Base-by-base conservation (phyloP, 1,140 invertebrate species). In the Cyphomyrmex costatus region DNA sequence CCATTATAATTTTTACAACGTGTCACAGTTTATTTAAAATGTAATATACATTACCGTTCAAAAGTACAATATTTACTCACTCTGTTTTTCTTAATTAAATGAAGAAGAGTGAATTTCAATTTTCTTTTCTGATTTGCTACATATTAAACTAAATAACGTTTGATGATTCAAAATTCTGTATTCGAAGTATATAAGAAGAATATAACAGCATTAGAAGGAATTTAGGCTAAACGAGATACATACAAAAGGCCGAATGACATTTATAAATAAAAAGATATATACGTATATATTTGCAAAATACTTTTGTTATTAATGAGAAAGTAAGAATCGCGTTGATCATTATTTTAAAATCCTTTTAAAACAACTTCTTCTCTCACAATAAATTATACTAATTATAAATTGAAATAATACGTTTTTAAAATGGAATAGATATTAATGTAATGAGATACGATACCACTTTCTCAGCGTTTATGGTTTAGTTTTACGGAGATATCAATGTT, bases 401-500 rank as follows among this genome's bases (percentile, higher is more conserved):
- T 30, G 49, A 77, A 63, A 42, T 27, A 19, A 46, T n/a, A 46
- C 4, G 24, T 12, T 4, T 58, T 27, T 10, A 27, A 33, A 78
- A n/a, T 33, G 21, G 30, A 65, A 21, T 14, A 12, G 3, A 42
- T 53, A 12, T 10, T 42, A 53, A 68, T 4, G 16, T 24, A 71
- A n/a, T 12, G 27, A 49, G n/a, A 24, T 4, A 1, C 42, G 10
- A 58, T 36, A 70, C 70, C n/a, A n/a, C 16, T 33, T 46, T 21
- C 27, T 12, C 42, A 21, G 0, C 21, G 4, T 8, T 10, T 49
- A 19, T 19, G 30, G 14, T 27, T 74, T 30, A 60, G 27, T 73
- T 51, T 60, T n/a, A 73, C 14, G 21, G 60, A 74, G 68, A 83
- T 49, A 33, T 74, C 53, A 73, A 19, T 33, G 19, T 21, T 49